Evolutionary conservation across 2,888 invertebrate species (phyloP), one percentile per base, ranked within the genome.

Genomic region (Lepidocyrtoides sp.): DNA sequence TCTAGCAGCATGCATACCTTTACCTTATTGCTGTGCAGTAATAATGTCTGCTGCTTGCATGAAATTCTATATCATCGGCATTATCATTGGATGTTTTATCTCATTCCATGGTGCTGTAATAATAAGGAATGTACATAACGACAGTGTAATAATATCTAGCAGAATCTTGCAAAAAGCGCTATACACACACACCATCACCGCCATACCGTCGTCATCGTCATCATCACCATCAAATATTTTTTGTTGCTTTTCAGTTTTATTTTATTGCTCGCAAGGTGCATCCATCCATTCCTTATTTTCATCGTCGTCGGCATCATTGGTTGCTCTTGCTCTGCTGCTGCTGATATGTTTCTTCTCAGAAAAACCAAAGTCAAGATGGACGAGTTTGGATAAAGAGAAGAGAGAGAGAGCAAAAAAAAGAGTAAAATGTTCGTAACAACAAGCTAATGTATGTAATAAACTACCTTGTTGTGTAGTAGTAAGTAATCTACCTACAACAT

Each of bases 251-350:
- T 86, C 26, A 77, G 51, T 77, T 86, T 86, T 87, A 87, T 79
- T 87, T 87, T 87, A 87, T 87, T 87, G 87, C 87, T 79, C 66
- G 88, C 81, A 88, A 88, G 81, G 81, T 88, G 88, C 79, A 88
- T 88, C 88, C 83, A 83, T 83, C 83, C 81, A 88, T 88, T 82
- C 48, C 81, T 23, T 82, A 66, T 81, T 83, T 82, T 83, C 36
- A 12, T 66, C 48, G 63, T 83, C n/a, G 29, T 60, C 60, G 81
- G 41, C 44, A 82, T 82, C 81, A 82, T 82, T 17, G 60, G 57
- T 60, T 82, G 41, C 17, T 29, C 51, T 17, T n/a, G n/a, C 17
- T 54, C 81, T 51, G 17, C 20, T 81, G 57, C 17, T 29, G 48
- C 29, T 48, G 36, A 20, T 36, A 54, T n/a, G 36, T 17, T 20